Percentiles rank a stretch among this genome's conserved stretches.
Conservation (phyloP, 1,140 invertebrate species). For the Heliconius nattereri region DNA sequence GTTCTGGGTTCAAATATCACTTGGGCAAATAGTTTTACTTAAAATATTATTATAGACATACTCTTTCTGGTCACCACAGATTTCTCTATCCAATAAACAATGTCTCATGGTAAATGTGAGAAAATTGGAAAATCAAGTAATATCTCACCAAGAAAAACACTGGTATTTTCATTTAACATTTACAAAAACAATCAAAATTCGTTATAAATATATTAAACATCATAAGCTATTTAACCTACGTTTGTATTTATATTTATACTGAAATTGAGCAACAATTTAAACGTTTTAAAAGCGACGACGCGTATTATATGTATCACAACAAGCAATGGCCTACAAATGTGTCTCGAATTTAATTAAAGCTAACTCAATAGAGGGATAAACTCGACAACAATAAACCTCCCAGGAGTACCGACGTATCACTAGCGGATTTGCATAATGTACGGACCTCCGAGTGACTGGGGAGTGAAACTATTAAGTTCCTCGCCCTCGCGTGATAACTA, state of each 20-base stretch:
- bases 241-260: not conserved
- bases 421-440: conserved; percentile 79
- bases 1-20: not conserved
- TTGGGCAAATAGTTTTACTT: not conserved
- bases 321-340: conserved; percentile 76
- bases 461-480: conserved; percentile 75
- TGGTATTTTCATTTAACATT: too few relatives aligned
- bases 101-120: not conserved
- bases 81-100: too few relatives aligned
- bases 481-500: conserved; percentile 73
- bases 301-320: conserved; percentile 62
- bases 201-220: not conserved
- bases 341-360: conserved; percentile 79
- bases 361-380: conserved; percentile 78
- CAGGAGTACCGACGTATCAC: conserved; percentile 79
- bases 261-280: conserved; percentile 38
- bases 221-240: not conserved
- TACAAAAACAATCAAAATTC: not conserved
- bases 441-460: conserved; percentile 52
- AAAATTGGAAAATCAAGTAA: not conserved
- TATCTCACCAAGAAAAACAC: too few relatives aligned
- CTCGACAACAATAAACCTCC: conserved; percentile 77
- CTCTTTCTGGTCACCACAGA: too few relatives aligned
- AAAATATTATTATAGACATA: not conserved
- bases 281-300: conserved; percentile 46